Percentiles rank a stretch among this genome's conserved stretches.
Evolutionary conservation across 2,797 vertebrate species (phyloP).

Genomic region (Muscicapa striata): DNA sequence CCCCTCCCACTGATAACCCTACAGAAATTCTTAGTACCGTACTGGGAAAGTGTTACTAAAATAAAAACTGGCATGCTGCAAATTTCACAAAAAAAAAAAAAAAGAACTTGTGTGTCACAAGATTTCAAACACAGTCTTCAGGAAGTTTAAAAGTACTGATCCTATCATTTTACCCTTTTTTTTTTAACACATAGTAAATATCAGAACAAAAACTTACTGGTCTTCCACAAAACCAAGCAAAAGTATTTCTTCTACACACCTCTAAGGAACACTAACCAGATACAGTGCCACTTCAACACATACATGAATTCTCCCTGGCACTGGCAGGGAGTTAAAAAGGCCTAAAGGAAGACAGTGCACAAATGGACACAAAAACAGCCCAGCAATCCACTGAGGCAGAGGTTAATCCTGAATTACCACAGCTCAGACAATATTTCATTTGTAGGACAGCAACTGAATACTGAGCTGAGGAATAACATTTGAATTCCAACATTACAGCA

Average conservation of each 20-base stretch:
- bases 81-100: neutral
- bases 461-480: neutral
- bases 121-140: neutral
- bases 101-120: neutral
- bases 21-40: neutral
- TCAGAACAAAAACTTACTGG: neutral
- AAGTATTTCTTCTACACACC: neutral
- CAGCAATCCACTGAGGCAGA: neutral
- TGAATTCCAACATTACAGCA: neutral
- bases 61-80: neutral
- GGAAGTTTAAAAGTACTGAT: neutral
- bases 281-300: fast-evolving
- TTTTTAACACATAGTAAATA: neutral
- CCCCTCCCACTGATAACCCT: neutral
- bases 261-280: neutral
- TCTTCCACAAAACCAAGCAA: neutral
- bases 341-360: neutral
- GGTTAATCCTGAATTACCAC: neutral
- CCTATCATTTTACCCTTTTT: neutral
- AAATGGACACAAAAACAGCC: neutral
- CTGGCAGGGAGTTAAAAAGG: neutral
- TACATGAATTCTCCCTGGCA: neutral
- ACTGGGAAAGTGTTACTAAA: neutral
- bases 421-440: neutral
- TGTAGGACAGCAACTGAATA: neutral